Evolutionary conservation across 2,888 invertebrate species (phyloP).

Genomic region (Congeria kusceri): DNA sequence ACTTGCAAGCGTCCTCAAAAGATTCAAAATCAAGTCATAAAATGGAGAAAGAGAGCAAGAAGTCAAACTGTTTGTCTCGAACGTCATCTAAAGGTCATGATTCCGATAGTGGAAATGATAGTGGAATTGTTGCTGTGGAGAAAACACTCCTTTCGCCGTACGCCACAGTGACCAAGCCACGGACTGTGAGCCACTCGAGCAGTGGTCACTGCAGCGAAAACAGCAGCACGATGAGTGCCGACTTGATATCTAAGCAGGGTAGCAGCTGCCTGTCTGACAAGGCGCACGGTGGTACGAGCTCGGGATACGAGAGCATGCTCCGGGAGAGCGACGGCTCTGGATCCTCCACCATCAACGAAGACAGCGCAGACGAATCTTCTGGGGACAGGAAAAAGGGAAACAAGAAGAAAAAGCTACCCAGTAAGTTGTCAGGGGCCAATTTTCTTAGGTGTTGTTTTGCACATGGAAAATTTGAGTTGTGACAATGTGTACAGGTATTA

Average conservation of each 20-base stretch:
- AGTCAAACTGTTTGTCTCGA: constrained; percentile 62
- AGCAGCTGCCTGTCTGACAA: constrained; percentile 77
- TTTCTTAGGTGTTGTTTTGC: too few species aligned
- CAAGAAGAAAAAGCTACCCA: constrained; percentile 77
- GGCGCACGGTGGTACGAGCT: constrained; percentile 88
- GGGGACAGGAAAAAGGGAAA: constrained; percentile 79
- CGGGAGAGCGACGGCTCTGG: constrained; percentile 94
- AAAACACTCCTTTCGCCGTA: constrained; percentile 84
- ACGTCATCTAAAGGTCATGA: constrained; percentile 70
- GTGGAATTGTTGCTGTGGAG: constrained; percentile 80
- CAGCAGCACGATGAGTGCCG: constrained; percentile 80
- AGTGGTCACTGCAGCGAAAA: constrained; percentile 86
- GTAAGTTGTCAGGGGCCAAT: constrained; percentile 60
- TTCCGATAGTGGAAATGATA: constrained; percentile 85
- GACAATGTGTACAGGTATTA: too few species aligned
- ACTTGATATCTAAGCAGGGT: constrained; percentile 74
- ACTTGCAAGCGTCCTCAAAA: constrained; percentile 68
- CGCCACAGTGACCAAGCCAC: constrained; percentile 84
- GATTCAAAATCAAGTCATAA: constrained; percentile 76
- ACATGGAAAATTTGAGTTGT: too few species aligned
- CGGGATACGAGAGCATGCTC: constrained; percentile 95
- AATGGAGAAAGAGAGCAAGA: constrained; percentile 78
- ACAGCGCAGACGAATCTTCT: constrained; percentile 84
- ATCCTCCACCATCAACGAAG: constrained; percentile 88
- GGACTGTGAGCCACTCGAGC: constrained; percentile 84